Base-by-base conservation (phyloP, 2,888 invertebrate genomes). In the Tiphia femorata region DNA sequence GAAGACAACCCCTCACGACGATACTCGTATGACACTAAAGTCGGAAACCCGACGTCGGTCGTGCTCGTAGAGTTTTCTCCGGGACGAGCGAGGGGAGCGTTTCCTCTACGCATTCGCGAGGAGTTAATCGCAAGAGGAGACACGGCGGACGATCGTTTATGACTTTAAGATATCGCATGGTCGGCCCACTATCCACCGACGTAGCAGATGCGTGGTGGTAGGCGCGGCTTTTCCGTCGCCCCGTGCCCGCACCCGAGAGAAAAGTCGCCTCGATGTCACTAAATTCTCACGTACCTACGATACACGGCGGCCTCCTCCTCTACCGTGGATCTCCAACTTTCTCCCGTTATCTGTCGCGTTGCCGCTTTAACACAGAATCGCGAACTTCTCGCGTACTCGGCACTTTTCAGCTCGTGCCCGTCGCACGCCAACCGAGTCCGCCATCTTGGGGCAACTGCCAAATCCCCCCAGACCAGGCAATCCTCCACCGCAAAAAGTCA, bases 401-500 rank as follows among this genome's bases (percentile, higher is more conserved):
- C 77, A 75, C 78, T 76, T 78, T 75, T 76, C 78, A 70, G 76
- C 75, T 68, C 72, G 77, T 75, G 73, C 75, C 76, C 76, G 73
- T 77, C 77, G 78, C 80, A 78, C 78, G 78, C 79, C 77, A 80
- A 73, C 74, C 80, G 78, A 72, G 77, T 79, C 79, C 82, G 81
- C 82, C 82, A 82, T 82, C 80, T 82, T 82, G 80, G 78, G 74
- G 73, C 77, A 77, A 80, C 79, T 80, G 80, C 77, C 78, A 76
- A 78, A 76, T 68, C 63, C 61, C 64, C 61, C 57, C 76, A 77
- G 72, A 69, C 62, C 47, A 50, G 67, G 71, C 75, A 71, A 71
- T 54, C 53, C 58, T 49, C 48, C 50, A 60, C 35, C 59, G 48
- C 55, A 46, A 67, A 72, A 72, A 70, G 68, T 73, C 57, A 68